phyloP scores from a whole-genome alignment of 2,113 vertebrate species.

The Aplodontia rufa region DNA sequence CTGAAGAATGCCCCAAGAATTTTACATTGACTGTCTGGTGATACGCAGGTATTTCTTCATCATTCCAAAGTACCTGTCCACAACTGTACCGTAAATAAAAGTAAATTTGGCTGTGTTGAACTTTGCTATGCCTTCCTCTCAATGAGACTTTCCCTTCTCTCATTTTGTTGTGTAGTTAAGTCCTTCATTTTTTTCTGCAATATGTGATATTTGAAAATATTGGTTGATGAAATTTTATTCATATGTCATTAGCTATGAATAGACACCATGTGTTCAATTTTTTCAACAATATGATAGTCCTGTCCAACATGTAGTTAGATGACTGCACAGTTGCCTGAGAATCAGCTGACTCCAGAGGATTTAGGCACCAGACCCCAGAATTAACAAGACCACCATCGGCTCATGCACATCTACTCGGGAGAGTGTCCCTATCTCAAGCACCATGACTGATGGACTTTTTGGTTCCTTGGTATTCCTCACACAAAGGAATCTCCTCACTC shows the following conservation, averaged over 20 bases:
- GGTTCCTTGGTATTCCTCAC: not conserved
- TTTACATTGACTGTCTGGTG: slow-evolving; percentile 61
- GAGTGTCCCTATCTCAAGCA: not conserved
- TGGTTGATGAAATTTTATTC: not conserved
- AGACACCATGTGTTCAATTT: not conserved
- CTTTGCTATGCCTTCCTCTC: slow-evolving; percentile 23
- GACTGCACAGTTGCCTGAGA: too few relatives aligned
- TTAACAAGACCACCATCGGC: not conserved
- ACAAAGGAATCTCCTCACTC: not conserved
- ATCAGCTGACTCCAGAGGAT: not conserved
- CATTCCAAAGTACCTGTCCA: slow-evolving; percentile 53
- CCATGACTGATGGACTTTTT: not conserved
- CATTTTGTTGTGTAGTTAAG: not conserved
- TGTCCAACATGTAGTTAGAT: not conserved
- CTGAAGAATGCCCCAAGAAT: slow-evolving; percentile 68
- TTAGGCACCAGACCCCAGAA: not conserved
- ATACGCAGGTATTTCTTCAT: slow-evolving; percentile 68
- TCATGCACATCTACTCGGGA: not conserved
- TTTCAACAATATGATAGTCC: not conserved
- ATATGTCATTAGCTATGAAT: not conserved
- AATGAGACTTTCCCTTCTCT: not conserved
- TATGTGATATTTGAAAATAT: not conserved
- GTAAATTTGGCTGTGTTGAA: not conserved
- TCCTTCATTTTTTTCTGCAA: not conserved
- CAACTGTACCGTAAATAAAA: slow-evolving; percentile 64